Evolutionary conservation across 2,797 vertebrate genomes (phyloP), one percentile per base, ranked within the genome.

Genomic region (Geotria australis): DNA sequence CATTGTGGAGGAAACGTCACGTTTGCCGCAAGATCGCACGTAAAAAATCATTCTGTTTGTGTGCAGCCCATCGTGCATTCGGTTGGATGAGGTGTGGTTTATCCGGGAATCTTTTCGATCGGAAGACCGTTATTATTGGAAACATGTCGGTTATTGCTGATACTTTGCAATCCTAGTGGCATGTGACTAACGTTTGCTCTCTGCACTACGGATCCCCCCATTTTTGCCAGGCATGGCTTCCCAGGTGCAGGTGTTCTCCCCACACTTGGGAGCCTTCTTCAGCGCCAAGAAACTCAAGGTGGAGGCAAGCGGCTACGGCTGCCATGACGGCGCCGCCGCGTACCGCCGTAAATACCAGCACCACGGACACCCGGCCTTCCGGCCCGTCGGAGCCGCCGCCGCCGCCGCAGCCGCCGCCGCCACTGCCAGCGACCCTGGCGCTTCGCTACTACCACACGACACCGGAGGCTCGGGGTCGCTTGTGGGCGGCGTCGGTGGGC

Each of bases 231-330:
- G 74, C 73, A 96, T 96, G 89, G 77, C 88, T 70, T 85, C 83
- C 64, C 85, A 94, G 76, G 73, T 85, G 67, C 85, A 93, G 74
- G 81, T 79, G 62, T 96, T 93, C 72, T 89, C 88, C 68, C 89
- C 88, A 57, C 83, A 85, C 67, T 85, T 85, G 57, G 95, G 85
- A 71, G 86, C 81, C 76, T 85, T 84, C 70, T 83, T 79, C 63
- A 85, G 82, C 65, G 80, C 83, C 46, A 96, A 96, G 77, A 83
- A 89, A 74, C 77, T 91, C 57, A 96, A 96, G 74, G 77, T 94
- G 65, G 89, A 96, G 73, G 80, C 80, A 71, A 77, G 80, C 58
- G 67, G 70, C 65, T 95, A 85, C 85, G 81, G 77, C 69, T 75
- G 71, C 75, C 86, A 79, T 70, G 76, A 77, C 69, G 78, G 74